Base-by-base conservation (phyloP, 2,888 invertebrate species). In the Zaprionus obscuricornis region DNA sequence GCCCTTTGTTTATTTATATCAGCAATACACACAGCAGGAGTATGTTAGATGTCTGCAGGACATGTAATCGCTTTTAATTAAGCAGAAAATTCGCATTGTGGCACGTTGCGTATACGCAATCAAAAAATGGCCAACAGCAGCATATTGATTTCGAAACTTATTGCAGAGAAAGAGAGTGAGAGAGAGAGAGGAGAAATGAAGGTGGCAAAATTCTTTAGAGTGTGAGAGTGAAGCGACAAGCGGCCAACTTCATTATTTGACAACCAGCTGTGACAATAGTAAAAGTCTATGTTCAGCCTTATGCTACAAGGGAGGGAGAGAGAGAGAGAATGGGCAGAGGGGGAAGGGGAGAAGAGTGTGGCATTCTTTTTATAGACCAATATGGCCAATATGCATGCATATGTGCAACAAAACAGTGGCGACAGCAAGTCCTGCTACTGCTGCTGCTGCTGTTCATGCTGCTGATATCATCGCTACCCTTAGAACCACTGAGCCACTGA, bases 81-180 rank as follows among this genome's bases (percentile, higher is more conserved):
- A n/a, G n/a, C n/a, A n/a, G n/a, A n/a, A n/a, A n/a, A n/a, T n/a
- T n/a, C n/a, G n/a, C n/a, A n/a, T n/a, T n/a, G n/a, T n/a, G n/a
- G n/a, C n/a, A 50, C 76, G 29, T 43, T 47, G 69, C 81, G 76
- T 83, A 83, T 79, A 69, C 66, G 84, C 51, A 79, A 77, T 79
- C 42, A 47, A 31, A 40, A 26, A 34, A 45, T n/a, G n/a, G n/a
- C n/a, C n/a, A n/a, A n/a, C n/a, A n/a, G n/a, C 10, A n/a, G 31
- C 55, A 29, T 69, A 69, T 71, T 60, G 72, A 68, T 69, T 69
- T 47, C 16, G 34, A 0, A 11, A n/a, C 10, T 43, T 6, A 37
- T 14, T 27, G 24, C 27, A 34, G 45, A n/a, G 5, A 17, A n/a
- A 11, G 13, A 11, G 8, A 13, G n/a, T n/a, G n/a, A n/a, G 13